Evolutionary conservation across 2,113 vertebrate genomes (phyloP), one percentile per base, ranked within the genome.

Genomic region (Silurus meridionalis): DNA sequence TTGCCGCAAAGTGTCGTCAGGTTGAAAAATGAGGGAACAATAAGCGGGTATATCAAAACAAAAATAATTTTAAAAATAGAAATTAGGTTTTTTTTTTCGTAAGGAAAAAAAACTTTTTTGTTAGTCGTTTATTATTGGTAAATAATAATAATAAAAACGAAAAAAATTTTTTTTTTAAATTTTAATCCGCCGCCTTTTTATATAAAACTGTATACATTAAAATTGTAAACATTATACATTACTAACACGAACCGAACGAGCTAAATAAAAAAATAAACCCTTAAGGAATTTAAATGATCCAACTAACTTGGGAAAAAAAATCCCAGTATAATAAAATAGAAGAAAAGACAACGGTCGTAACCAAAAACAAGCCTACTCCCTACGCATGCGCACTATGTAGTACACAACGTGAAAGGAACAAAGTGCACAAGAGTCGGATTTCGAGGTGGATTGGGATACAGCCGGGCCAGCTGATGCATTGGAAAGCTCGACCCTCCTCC

Each of bases 401-500:
- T 2, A 17, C 0, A 37, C 10, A 19, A 60, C n/a, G 37, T 37
- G 37, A 37, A 37, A 37, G 37, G 37, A 37, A 37, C 37, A 37
- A 37, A 37, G 37, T 37, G 37, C 37, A 37, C 37, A 37, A 37
- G 37, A 37, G 37, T 37, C 37, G 37, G 37, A 8, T 9, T 50
- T 58, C 2, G 52, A 28, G 37, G 46, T 75, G 57, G 19, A 83
- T 86, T 83, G 80, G 64, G 28, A 74, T n/a, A 23, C 55, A 15
- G 6, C 28, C 82, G 66, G 57, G 52, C 71, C 82, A 89, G 88
- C 88, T 87, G 83, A 89, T 83, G 87, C 80, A 60, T 55, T n/a
- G 21, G 63, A 87, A 57, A 83, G 85, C 28, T 79, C 86, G 60
- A 64, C 87, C 86, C 88, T 83, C 86, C 88, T 83, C 86, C 82